A percentile compares a stretch with the other conserved stretches of the same genome.
Evolutionary conservation across 2,888 invertebrate genomes (phyloP).

Genomic region (Apamea crenata): DNA sequence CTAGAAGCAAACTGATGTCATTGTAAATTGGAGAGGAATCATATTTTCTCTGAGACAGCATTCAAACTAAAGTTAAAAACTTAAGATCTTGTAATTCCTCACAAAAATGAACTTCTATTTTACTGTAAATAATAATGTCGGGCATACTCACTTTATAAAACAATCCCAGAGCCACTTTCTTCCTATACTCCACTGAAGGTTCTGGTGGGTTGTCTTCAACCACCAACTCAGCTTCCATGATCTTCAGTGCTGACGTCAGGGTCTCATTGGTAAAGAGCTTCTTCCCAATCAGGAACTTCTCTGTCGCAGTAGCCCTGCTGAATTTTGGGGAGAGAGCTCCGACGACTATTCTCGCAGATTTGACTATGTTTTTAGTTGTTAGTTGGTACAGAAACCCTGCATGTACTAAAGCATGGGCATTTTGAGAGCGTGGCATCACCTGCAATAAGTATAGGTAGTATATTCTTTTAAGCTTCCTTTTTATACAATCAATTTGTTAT

Average conservation of each 20-base stretch:
- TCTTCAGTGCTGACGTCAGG: slow-evolving; percentile 78
- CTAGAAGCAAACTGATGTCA: background rate
- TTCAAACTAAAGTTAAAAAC: background rate
- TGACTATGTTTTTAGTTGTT: slow-evolving; percentile 61
- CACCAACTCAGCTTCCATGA: slow-evolving; percentile 73
- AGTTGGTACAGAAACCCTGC: slow-evolving; percentile 92
- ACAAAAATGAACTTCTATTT: background rate
- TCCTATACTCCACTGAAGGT: slow-evolving; percentile 90
- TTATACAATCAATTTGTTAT: background rate
- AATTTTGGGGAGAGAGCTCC: slow-evolving; percentile 89
- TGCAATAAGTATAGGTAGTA: slow-evolving; percentile 71
- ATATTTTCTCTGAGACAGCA: too few relatives aligned
- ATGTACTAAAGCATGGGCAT: slow-evolving; percentile 93
- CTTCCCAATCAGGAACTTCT: slow-evolving; percentile 85
- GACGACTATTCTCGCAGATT: slow-evolving; percentile 87
- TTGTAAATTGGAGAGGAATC: background rate
- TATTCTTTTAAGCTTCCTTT: too few relatives aligned
- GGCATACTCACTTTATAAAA: slow-evolving; percentile 91
- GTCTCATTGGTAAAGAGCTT: slow-evolving; percentile 80
- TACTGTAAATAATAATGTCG: background rate
- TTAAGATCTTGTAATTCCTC: background rate
- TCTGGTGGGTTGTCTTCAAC: slow-evolving; percentile 84
- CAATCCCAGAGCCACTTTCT: slow-evolving; percentile 89
- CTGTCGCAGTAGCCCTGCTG: slow-evolving; percentile 88
- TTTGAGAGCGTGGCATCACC: slow-evolving; percentile 93